These are phyloP conservation scores for Cecidostiba fungosa DNA, from an alignment of 2,888 invertebrate genomes.

Conservation along the genomic window DNA sequence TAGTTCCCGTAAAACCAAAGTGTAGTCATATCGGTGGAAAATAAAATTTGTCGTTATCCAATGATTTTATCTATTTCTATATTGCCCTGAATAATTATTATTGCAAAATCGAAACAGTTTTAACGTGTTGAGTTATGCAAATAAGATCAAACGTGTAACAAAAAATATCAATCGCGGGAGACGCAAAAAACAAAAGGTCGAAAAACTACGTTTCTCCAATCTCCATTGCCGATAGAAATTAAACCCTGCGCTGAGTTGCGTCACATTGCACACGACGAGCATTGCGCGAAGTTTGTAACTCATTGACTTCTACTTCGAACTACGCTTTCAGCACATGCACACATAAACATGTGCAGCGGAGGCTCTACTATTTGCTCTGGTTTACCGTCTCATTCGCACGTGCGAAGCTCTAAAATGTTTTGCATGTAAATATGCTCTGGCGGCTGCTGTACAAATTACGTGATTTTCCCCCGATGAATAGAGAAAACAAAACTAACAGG, in stretches of 20 bases:
- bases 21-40: neutral
- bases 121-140: neutral
- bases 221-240: neutral
- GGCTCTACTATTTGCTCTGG: neutral
- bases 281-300: neutral
- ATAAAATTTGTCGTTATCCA: neutral
- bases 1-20: neutral
- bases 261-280: neutral
- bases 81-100: neutral
- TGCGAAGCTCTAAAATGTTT: neutral
- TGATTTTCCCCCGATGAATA: neutral
- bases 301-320: conserved; percentile 5
- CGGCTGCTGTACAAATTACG: neutral
- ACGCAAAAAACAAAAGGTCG: neutral
- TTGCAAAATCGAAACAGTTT: neutral
- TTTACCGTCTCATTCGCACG: neutral
- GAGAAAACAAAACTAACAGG: neutral
- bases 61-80: neutral
- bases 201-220: neutral
- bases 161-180: neutral
- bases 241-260: neutral
- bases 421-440: conserved; percentile 1
- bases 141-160: neutral
- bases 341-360: neutral
- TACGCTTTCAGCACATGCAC: neutral